Percentiles rank a stretch among this genome's conserved stretches.
Evolutionary conservation across 2,888 invertebrate species (phyloP).

Genomic region (Caenorhabditis doughertyi): DNA sequence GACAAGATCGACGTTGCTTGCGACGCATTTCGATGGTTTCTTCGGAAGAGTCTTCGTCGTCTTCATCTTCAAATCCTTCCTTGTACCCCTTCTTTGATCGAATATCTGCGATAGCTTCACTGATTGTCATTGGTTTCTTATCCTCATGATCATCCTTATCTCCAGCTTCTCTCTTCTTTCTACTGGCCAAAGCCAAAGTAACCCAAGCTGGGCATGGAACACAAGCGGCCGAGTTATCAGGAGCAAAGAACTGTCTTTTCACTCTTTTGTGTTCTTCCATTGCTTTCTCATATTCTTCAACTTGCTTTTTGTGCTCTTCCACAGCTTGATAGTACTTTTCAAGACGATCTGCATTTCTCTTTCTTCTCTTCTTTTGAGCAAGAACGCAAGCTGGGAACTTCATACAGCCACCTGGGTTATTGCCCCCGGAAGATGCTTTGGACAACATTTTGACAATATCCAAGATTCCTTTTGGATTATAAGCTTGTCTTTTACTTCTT

Average conservation of each 20-base stretch:
- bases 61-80: constrained; percentile 68
- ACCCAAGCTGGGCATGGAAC: constrained; percentile 81
- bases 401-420: constrained; percentile 72
- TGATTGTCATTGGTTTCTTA: constrained; percentile 62
- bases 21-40: constrained; percentile 62
- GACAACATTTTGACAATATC: constrained; percentile 77
- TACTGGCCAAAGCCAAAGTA: constrained; percentile 75
- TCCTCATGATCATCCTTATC: constrained; percentile 25
- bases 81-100: constrained; percentile 72
- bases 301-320: constrained; percentile 60
- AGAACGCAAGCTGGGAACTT: constrained; percentile 80
- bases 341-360: constrained; percentile 73
- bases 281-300: constrained; percentile 62
- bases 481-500: constrained; percentile 77
- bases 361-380: constrained; percentile 76
- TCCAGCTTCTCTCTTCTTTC: constrained; percentile 68
- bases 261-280: constrained; percentile 72
- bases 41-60: constrained; percentile 56
- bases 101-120: constrained; percentile 75
- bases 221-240: constrained; percentile 75
- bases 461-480: constrained; percentile 76
- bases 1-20: constrained; percentile 64
- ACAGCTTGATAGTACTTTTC: constrained; percentile 73
- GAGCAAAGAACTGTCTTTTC: constrained; percentile 79
- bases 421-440: constrained; percentile 60